phyloP scores from a whole-genome alignment of 2,113 vertebrate species.

The Microcebus ravelobensis region DNA sequence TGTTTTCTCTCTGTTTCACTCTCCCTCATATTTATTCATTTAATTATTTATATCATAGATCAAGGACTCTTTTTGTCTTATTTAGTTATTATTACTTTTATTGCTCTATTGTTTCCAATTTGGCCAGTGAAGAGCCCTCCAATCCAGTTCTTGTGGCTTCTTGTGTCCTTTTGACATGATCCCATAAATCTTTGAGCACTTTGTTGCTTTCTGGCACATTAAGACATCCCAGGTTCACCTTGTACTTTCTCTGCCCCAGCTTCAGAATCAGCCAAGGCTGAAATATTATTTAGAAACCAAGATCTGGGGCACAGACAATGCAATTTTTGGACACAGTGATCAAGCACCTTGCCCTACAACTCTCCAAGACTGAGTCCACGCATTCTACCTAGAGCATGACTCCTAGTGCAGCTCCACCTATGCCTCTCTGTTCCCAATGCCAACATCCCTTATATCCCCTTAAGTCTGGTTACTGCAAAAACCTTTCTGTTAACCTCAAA shows the following conservation, averaged over 20 bases:
- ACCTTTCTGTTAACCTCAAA: neutral
- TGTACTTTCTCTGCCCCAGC: conserved; percentile 27
- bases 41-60: neutral
- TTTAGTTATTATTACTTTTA: neutral
- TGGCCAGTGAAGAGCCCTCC: neutral
- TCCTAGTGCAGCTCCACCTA: neutral
- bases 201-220: neutral
- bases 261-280: conserved; percentile 6
- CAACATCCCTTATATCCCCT: neutral
- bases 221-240: conserved; percentile 26
- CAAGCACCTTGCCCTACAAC: neutral
- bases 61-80: neutral
- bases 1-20: neutral
- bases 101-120: neutral
- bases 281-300: conserved; percentile 52
- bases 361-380: neutral
- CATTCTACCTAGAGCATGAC: neutral
- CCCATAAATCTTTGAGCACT: conserved; percentile 52
- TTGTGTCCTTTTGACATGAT: conserved; percentile 7
- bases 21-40: neutral
- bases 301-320: conserved; percentile 4
- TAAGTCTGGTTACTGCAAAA: neutral
- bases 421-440: neutral
- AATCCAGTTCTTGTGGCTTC: neutral
- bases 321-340: neutral